Conservation (phyloP, 2,888 invertebrate species). For the Malthinus seriepunctatus region DNA sequence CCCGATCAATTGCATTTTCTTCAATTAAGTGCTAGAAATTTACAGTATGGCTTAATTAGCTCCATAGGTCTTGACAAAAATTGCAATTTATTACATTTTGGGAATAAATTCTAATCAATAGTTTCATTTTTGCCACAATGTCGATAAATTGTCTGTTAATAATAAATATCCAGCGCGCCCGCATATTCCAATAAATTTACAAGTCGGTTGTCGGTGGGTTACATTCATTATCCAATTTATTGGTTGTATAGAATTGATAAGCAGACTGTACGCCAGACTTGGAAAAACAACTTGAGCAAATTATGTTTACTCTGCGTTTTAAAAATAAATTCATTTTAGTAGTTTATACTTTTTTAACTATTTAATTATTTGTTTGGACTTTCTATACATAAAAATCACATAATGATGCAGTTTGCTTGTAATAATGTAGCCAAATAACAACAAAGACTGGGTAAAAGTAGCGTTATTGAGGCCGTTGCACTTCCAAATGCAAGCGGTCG, state of each 20-base stretch:
- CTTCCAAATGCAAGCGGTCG: slow-evolving; percentile 49
- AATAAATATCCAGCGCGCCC: slow-evolving; percentile 6
- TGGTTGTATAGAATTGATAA: slow-evolving; percentile 13
- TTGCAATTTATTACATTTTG: neutral
- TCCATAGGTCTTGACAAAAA: neutral
- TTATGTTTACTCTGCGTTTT: neutral
- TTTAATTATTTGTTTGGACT: too few species aligned
- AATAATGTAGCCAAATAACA: neutral
- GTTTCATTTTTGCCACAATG: too few species aligned
- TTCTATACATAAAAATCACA: neutral
- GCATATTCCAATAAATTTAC: slow-evolving; percentile 25
- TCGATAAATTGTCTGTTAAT: too few species aligned
- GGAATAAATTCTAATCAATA: neutral
- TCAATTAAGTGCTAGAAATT: too few species aligned
- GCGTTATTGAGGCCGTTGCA: slow-evolving; percentile 44
- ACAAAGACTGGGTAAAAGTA: slow-evolving; percentile 13
- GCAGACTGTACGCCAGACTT: neutral
- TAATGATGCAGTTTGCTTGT: neutral
- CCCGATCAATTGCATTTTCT: too few species aligned
- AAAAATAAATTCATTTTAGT: too few species aligned
- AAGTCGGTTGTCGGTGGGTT: slow-evolving; percentile 23
- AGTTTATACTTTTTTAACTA: too few species aligned
- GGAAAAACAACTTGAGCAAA: neutral
- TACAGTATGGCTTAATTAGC: neutral
- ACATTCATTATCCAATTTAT: slow-evolving; percentile 22